Base-by-base conservation (phyloP, 1,140 invertebrate genomes). In the Conus ventricosus region DNA sequence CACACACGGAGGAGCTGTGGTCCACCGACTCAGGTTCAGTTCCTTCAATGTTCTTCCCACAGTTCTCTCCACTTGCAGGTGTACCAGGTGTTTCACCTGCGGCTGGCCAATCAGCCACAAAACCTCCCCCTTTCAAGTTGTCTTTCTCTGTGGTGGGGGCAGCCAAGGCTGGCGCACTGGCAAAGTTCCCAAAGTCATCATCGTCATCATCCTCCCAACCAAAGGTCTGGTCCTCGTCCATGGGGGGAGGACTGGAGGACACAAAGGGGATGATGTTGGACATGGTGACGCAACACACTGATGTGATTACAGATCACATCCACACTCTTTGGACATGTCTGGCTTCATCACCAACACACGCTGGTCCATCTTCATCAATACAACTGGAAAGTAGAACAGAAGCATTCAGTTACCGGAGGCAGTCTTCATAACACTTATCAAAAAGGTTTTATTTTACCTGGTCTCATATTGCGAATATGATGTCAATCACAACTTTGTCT, bases 171-270 rank as follows among this genome's bases (percentile, higher is more conserved):
- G 89, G 90, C 20, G 92, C 93, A 87, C 90, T 89, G 51, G 92
- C 90, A 85, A 94, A 94, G 63, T 91, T 91, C 57, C 92, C 93
- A 92, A 93, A 94, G 60, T 93, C 93, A 90, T 92, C 92, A 89
- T 93, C 91, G 88, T 91, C 91, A 78, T 93, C 91, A 88, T 91
- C 87, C 75, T 55, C 87, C 90, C 87, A 89, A 8, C 89, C 90
- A 78, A 84, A 85, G 25, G 84, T 82, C 75, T 53, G 80, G 54
- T 86, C 86, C 60, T 92, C 92, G 83, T 93, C 93, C 55, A 93
- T 75, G 51, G 93, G 93, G 3, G 92, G 93, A 23, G 93, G 93
- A 17, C 91, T 92, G 20, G 91, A 91, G 54, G 93, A 94, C 5
- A 94, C 91, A 84, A 94, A 93, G 53, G 93, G 93, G 84, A 93